Evolutionary conservation across 2,113 vertebrate genomes (phyloP).

Genomic region (Canis aureus): DNA sequence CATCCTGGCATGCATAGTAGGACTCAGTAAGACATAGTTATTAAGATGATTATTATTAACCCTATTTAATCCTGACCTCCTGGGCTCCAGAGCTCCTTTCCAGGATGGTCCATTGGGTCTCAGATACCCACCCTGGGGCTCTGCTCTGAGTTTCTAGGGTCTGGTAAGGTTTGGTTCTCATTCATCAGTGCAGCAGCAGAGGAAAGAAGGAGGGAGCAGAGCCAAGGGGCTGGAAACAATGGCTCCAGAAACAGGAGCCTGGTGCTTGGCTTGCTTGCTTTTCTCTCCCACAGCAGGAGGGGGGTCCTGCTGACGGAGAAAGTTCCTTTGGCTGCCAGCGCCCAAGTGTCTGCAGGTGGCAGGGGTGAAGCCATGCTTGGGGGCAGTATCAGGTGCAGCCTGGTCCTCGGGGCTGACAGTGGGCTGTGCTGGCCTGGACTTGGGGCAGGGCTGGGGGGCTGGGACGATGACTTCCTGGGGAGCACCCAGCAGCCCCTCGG

Average conservation of each 20-base stretch:
- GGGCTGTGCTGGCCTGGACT: background rate
- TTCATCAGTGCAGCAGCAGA: background rate
- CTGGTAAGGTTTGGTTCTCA: background rate
- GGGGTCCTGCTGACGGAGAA: too few relatives aligned
- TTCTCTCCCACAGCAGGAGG: background rate
- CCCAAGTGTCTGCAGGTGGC: background rate
- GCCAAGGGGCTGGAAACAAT: background rate
- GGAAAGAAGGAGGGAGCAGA: background rate
- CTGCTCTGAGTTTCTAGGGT: background rate
- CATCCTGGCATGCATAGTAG: background rate
- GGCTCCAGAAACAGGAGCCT: rapidly evolving
- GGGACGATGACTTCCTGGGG: background rate
- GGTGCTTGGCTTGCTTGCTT: too few relatives aligned
- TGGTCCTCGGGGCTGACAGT: background rate
- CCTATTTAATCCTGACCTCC: background rate
- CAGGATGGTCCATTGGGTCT: background rate
- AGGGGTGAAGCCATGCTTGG: background rate
- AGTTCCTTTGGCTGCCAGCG: background rate
- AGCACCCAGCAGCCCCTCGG: background rate
- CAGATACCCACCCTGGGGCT: rapidly evolving
- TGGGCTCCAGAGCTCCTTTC: background rate
- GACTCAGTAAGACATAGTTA: background rate
- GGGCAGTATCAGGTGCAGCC: background rate
- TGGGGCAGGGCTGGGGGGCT: background rate
- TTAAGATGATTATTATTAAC: background rate